These are phyloP conservation scores for Corydoras sp. DNA, from an alignment of 2,113 vertebrate genomes.

Conservation along the genomic window DNA sequence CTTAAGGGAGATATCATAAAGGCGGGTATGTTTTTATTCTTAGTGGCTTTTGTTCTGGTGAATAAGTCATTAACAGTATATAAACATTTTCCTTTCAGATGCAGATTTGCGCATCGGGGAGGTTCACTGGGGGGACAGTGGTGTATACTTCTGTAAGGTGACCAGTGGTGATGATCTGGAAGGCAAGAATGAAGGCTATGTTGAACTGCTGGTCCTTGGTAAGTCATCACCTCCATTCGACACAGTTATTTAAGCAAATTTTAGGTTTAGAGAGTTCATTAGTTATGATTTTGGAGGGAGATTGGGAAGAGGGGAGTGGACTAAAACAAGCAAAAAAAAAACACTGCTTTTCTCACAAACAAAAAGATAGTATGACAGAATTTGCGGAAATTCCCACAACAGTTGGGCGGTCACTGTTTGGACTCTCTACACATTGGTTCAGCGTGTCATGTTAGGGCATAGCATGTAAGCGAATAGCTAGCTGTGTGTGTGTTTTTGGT, in stretches of 20 bases:
- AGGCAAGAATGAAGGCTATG: constrained; percentile 83
- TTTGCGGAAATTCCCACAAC: no score
- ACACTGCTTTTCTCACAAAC: no score
- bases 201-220: constrained; percentile 93
- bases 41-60: neutral
- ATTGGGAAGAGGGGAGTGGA: no score
- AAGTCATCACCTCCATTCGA: constrained; percentile 42
- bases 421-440: no score
- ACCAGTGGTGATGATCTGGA: constrained; percentile 86
- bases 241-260: neutral
- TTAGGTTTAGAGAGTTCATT: no score
- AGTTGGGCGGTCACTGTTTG: no score
- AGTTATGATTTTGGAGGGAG: no score
- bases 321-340: no score
- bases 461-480: neutral
- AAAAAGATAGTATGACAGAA: no score
- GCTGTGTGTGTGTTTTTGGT: constrained; percentile 12
- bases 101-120: constrained; percentile 90
- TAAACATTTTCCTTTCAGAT: constrained; percentile 60
- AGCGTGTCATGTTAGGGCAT: neutral
- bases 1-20: neutral
- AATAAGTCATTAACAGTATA: neutral
- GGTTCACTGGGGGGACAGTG: constrained; percentile 95
- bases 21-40: neutral
- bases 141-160: constrained; percentile 91